These are phyloP conservation scores for Scaptomyza cyrtandrae DNA, from an alignment of 2,888 invertebrate genomes.

Conservation along the genomic window DNA sequence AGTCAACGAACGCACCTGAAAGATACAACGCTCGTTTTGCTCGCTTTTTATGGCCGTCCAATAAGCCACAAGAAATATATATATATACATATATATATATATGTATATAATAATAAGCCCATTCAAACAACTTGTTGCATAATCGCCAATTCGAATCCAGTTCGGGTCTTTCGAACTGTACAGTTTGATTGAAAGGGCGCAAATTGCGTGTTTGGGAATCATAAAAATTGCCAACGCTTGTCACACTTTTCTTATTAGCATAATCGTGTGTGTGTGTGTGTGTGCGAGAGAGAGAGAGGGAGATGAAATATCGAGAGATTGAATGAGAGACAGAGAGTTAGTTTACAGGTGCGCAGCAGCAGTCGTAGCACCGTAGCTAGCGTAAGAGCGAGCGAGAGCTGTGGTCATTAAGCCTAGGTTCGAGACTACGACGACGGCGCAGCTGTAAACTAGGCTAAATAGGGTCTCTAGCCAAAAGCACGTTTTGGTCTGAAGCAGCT, in stretches of 20 bases:
- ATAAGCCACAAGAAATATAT: constrained; percentile 40
- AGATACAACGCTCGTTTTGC: constrained; percentile 20
- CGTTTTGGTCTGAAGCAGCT: constrained; percentile 61
- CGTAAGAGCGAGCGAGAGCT: constrained; percentile 17
- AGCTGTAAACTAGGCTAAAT: constrained; percentile 80
- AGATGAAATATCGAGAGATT: background rate
- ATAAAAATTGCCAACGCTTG: constrained; percentile 43
- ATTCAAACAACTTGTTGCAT: constrained; percentile 67
- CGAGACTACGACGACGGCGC: constrained; percentile 6
- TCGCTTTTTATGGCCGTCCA: constrained; percentile 48
- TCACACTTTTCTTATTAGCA: constrained; percentile 51
- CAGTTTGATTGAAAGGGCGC: constrained; percentile 47
- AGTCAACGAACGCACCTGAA: constrained; percentile 59
- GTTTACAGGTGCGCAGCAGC: constrained; percentile 48
- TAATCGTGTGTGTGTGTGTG: background rate
- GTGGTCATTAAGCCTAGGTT: constrained; percentile 61
- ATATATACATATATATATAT: constrained; percentile 8
- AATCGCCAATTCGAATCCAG: constrained; percentile 53
- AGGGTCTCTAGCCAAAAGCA: constrained; percentile 79
- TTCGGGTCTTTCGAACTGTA: constrained; percentile 50
- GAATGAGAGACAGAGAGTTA: constrained; percentile 4
- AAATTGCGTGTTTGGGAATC: constrained; percentile 44
- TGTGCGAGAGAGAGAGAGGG: background rate
- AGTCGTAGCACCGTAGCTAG: background rate
- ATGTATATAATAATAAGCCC: constrained; percentile 11